Evolutionary conservation across 2,797 vertebrate genomes (phyloP).

Genomic region (Cichlasoma orientale): DNA sequence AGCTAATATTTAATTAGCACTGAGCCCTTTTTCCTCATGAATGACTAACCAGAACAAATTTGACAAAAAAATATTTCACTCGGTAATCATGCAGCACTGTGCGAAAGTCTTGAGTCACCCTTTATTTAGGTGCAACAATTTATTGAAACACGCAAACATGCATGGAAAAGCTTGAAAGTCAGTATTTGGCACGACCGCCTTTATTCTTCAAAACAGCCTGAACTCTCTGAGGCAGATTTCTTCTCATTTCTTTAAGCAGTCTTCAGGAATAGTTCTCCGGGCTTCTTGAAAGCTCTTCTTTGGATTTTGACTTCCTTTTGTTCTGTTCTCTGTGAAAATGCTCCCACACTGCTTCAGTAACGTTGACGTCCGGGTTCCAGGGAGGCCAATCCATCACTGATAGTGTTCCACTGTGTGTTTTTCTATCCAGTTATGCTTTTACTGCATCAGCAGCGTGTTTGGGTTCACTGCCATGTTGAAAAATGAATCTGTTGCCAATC

Average conservation of each 20-base stretch:
- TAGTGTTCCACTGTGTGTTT: no score
- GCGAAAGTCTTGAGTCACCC: neutral
- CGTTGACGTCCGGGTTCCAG: neutral
- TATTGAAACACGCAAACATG: neutral
- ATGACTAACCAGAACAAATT: neutral
- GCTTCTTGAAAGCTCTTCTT: neutral
- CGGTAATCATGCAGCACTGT: neutral
- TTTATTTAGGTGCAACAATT: neutral
- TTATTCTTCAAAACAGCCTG: neutral
- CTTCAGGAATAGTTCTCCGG: neutral
- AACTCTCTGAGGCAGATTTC: neutral
- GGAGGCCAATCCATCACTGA: neutral
- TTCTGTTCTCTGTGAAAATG: neutral
- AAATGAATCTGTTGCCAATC: no score
- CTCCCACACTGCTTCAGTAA: neutral
- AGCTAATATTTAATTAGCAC: neutral
- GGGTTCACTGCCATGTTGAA: no score
- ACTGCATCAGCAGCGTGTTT: no score
- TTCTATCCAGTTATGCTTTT: no score
- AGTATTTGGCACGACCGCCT: neutral
- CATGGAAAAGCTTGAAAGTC: neutral
- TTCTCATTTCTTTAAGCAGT: no score
- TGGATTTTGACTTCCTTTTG: neutral
- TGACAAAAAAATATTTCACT: neutral
- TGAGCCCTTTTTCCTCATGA: neutral